Conservation (phyloP, 2,113 vertebrate species). For the Electrona antarctica region DNA sequence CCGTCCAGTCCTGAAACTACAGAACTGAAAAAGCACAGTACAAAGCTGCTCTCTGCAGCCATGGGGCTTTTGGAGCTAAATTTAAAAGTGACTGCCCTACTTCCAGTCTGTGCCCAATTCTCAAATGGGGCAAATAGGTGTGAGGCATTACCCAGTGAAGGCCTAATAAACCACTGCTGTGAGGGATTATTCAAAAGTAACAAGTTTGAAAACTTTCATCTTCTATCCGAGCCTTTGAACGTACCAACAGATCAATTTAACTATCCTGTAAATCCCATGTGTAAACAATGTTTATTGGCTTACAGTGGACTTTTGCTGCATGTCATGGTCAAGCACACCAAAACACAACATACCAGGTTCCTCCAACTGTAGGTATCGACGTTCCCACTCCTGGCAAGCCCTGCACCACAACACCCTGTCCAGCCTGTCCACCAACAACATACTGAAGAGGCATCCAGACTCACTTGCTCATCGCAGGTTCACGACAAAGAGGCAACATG, state of each 20-base stretch:
- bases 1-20: conserved; percentile 41
- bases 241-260: not conserved
- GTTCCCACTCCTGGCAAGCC: conserved; percentile 24
- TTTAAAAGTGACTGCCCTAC: conserved; percentile 79
- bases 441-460: not conserved
- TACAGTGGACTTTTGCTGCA: too few relatives aligned
- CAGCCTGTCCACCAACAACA: conserved; percentile 17
- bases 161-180: not conserved
- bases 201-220: conserved; percentile 11
- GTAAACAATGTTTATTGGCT: too few relatives aligned
- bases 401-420: conserved; percentile 24
- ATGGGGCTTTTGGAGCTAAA: conserved; percentile 73
- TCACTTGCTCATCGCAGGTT: not conserved
- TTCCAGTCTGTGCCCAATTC: conserved; percentile 66
- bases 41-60: conserved; percentile 73
- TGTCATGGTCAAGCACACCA: too few relatives aligned
- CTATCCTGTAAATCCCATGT: too few relatives aligned
- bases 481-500: not conserved
- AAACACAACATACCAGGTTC: conserved; percentile 7
- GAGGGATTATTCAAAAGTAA: not conserved
- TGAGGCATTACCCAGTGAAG: conserved; percentile 20
- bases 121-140: conserved; percentile 60
- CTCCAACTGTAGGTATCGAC: conserved; percentile 19
- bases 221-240: conserved; percentile 2
- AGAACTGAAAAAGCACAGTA: conserved; percentile 63